Base-by-base conservation (phyloP, 2,888 invertebrate genomes). In the Leptinotarsa peninsularis region DNA sequence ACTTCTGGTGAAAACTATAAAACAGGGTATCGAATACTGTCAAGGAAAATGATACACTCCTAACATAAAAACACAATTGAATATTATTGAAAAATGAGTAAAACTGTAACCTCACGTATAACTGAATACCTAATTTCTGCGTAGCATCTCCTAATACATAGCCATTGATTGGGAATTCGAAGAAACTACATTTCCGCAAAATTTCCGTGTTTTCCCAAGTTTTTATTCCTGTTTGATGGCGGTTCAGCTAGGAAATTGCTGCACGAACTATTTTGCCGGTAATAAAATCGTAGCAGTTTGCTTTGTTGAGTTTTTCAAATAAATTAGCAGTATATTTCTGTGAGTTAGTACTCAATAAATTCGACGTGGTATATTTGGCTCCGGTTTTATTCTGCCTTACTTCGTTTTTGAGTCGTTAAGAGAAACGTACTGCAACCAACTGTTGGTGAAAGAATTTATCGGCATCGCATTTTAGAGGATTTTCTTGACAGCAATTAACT, bases 341-440 rank as follows among this genome's bases (percentile, higher is more conserved):
- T 21, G 18, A 43, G 70, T 43, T 56, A 43, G 69, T 58, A 33
- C 21, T 49, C 66, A 52, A 72, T 72, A 72, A 72, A 72, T 72
- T 66, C 23, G 66, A 66, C 52, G 70, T 50, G 72, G 49, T 66
- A 72, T 72, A 54, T 72, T 72, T 72, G 71, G 71, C 71, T 50
- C 63, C 63, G 27, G 63, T 71, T 71, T 63, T 50, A 66, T 52
- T 66, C 50, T 33, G 49, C 50, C 56, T 66, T 23, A 56, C 66
- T 72, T 43, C 56, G 66, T 23, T 43, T 56, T 54, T 43, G 33
- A 72, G 72, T 54, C 66, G 66, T 72, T 72, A 72, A 52, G 66
- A 33, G 43, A 66, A 72, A 72, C 18, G 49, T 67, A 66, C 33
- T 66, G 66, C 71, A 66, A 66, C 66, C 72, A 72, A 66, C 67